A percentile compares a stretch with the other conserved stretches of the same genome.
These are phyloP conservation scores for Trichoplusia ni DNA, from an alignment of 1,140 invertebrate genomes.

Conservation along the genomic window DNA sequence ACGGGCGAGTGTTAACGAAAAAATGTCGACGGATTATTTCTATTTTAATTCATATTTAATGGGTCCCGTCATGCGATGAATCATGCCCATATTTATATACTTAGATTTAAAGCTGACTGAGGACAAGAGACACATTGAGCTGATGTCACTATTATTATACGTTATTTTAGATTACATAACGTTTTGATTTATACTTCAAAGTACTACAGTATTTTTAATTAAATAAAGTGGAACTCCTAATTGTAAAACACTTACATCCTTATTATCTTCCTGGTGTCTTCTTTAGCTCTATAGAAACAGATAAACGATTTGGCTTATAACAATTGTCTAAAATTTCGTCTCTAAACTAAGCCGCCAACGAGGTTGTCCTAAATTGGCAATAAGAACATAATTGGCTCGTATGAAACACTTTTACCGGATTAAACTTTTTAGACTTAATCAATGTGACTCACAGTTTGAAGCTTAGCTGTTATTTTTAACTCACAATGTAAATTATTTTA, in stretches of 20 bases:
- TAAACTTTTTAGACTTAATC: not conserved
- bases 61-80: slow-evolving; percentile 15
- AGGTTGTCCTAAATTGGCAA: slow-evolving; percentile 1
- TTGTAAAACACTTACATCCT: too few relatives aligned
- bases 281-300: too few relatives aligned
- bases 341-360: not conserved
- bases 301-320: too few relatives aligned
- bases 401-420: not conserved
- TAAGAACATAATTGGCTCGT: not conserved
- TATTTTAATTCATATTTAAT: slow-evolving; percentile 33
- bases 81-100: slow-evolving; percentile 19
- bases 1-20: not conserved
- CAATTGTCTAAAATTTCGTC: not conserved
- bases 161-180: slow-evolving; percentile 17
- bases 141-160: slow-evolving; percentile 32
- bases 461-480: too few relatives aligned
- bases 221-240: too few relatives aligned
- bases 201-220: not conserved
- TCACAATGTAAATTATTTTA: too few relatives aligned
- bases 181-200: not conserved
- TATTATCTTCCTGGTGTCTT: too few relatives aligned
- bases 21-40: slow-evolving; percentile 14
- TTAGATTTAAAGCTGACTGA: not conserved
- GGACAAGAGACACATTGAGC: slow-evolving; percentile 5
- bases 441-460: not conserved